Evolutionary conservation across 1,140 invertebrate species (phyloP).

Genomic region (Apis florea): DNA sequence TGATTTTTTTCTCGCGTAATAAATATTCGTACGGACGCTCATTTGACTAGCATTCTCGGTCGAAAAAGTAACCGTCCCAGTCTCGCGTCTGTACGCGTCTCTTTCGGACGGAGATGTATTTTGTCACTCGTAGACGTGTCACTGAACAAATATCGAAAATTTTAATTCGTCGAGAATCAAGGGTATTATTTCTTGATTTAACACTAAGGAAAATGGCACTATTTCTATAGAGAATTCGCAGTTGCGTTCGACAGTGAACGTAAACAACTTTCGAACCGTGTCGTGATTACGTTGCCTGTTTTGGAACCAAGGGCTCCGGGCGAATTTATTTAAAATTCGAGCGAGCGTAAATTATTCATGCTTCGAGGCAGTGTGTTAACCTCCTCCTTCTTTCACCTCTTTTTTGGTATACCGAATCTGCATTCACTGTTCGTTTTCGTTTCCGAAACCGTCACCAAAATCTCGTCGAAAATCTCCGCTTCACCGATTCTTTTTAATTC

Average conservation of each 20-base stretch:
- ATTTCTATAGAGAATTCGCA: conserved; percentile 19
- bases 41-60: background rate
- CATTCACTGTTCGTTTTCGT: background rate
- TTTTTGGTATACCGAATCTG: background rate
- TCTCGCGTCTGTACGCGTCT: conserved; percentile 24
- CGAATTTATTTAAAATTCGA: conserved; percentile 67
- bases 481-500: background rate
- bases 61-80: background rate
- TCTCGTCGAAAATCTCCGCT: background rate
- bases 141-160: conserved; percentile 17
- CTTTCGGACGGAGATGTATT: background rate
- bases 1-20: too few species aligned
- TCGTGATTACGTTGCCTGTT: conserved; percentile 51
- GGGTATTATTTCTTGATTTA: conserved; percentile 11
- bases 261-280: conserved; percentile 65
- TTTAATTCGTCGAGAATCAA: background rate
- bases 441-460: background rate
- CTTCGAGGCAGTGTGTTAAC: conserved; percentile 48
- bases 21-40: background rate
- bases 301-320: conserved; percentile 15
- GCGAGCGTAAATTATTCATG: conserved; percentile 68
- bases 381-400: conserved; percentile 24
- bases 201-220: background rate
- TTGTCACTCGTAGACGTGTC: background rate
- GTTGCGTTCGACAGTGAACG: conserved; percentile 38